Conservation (phyloP, 2,113 vertebrate genomes). For the Lutjanus erythropterus region DNA sequence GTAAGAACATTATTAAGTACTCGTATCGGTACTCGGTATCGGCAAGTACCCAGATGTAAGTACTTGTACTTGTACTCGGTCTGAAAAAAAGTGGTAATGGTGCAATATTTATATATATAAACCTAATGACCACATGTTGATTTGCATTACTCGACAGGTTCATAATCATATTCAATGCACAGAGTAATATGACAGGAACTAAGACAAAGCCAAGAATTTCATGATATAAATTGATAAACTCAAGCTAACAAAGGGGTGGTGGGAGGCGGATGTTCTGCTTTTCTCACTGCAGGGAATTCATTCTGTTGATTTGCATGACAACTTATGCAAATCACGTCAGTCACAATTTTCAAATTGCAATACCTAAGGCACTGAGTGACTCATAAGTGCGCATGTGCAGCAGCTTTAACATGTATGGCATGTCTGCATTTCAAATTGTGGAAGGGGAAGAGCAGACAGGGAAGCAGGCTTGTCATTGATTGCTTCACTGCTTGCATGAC, state of each 20-base stretch:
- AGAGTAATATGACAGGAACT: constrained; percentile 6
- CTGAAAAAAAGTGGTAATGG: too few relatives aligned
- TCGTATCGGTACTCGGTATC: too few relatives aligned
- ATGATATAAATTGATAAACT: constrained; percentile 52
- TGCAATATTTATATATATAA: constrained; percentile 6
- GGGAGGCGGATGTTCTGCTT: constrained; percentile 49
- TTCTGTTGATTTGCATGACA: constrained; percentile 57
- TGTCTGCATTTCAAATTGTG: constrained; percentile 11
- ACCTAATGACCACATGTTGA: not conserved
- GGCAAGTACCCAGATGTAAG: too few relatives aligned
- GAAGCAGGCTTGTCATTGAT: not conserved
- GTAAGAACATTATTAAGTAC: too few relatives aligned
- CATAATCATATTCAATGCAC: not conserved
- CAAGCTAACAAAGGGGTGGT: constrained; percentile 32
- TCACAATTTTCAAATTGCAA: constrained; percentile 54
- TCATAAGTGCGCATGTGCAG: constrained; percentile 16
- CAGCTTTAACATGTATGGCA: constrained; percentile 1
- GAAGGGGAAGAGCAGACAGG: not conserved
- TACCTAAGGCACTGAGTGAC: constrained; percentile 17
- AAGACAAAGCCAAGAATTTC: constrained; percentile 33
- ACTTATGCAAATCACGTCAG: constrained; percentile 60
- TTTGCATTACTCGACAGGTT: not conserved
- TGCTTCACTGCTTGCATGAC: not conserved
- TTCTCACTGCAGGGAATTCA: constrained; percentile 41
- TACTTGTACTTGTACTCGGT: not conserved